A percentile compares a stretch with the other conserved stretches of the same genome.
Conservation (phyloP, 2,888 invertebrate species). For the Mesoligia furuncula region DNA sequence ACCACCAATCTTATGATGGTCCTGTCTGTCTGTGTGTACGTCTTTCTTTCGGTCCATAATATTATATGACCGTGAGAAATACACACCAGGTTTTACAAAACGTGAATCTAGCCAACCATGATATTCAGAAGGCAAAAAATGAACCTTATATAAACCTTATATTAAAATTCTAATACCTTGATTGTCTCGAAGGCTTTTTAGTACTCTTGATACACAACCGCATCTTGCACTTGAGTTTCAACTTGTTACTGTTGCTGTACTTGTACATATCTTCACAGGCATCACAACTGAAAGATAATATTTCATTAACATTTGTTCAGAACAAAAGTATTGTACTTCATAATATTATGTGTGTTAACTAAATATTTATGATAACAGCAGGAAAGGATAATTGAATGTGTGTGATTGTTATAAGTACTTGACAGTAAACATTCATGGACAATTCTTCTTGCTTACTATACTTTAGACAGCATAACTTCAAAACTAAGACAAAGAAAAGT, state of each 20-base stretch:
- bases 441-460: background rate
- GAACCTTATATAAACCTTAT: background rate
- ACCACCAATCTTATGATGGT: too few species aligned
- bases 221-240: constrained; percentile 89
- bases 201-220: constrained; percentile 86
- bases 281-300: constrained; percentile 81
- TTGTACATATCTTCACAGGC: constrained; percentile 90
- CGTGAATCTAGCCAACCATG: too few species aligned
- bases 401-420: constrained; percentile 35
- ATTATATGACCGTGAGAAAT: too few species aligned
- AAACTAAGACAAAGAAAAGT: too few species aligned
- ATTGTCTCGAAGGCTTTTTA: constrained; percentile 80
- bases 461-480: background rate
- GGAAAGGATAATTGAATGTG: constrained; percentile 26
- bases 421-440: constrained; percentile 7
- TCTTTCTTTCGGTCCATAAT: too few species aligned
- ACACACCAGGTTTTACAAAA: too few species aligned
- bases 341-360: constrained; percentile 54
- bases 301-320: constrained; percentile 13
- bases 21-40: too few species aligned
- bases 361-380: constrained; percentile 53
- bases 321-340: constrained; percentile 55
- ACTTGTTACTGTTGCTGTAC: constrained; percentile 87
- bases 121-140: background rate
- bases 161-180: constrained; percentile 75